A percentile compares a stretch with the other conserved stretches of the same genome.
phyloP scores from a whole-genome alignment of 2,888 invertebrate genomes.

The Rhimphoctona megacephalus region DNA sequence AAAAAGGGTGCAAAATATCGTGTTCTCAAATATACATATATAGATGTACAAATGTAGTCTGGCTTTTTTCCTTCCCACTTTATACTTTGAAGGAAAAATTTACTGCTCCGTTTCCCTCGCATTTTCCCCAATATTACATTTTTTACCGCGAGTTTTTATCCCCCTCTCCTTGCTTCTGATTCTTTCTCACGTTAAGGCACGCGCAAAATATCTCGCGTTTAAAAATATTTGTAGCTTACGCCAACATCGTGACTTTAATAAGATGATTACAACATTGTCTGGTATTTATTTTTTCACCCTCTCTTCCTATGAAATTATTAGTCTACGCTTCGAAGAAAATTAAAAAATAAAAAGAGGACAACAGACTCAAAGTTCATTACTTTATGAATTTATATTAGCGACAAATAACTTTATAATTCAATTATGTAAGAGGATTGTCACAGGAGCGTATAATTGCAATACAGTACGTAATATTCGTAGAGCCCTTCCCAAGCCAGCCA shows the following conservation, averaged over 20 bases:
- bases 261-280: conserved; percentile 19
- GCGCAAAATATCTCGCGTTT: conserved; percentile 22
- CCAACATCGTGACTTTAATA: conserved; percentile 31
- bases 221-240: not conserved
- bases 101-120: conserved; percentile 25
- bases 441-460: conserved; percentile 33
- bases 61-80: conserved; percentile 13
- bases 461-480: conserved; percentile 23
- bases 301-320: conserved; percentile 6
- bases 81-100: conserved; percentile 41
- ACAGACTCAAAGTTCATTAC: conserved; percentile 31
- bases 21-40: conserved; percentile 10
- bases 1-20: conserved; percentile 33
- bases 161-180: not conserved
- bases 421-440: conserved; percentile 31
- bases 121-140: conserved; percentile 53
- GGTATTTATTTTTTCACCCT: conserved; percentile 16
- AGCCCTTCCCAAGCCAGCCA: conserved; percentile 2
- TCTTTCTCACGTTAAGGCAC: conserved; percentile 4
- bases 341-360: not conserved
- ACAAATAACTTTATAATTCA: conserved; percentile 50
- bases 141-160: conserved; percentile 28
- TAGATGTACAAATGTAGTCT: not conserved
- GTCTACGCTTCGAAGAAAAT: not conserved
- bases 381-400: conserved; percentile 14